Evolutionary conservation across 2,888 invertebrate genomes (phyloP), one percentile per base, ranked within the genome.

Genomic region (Azorinus chamasolen): DNA sequence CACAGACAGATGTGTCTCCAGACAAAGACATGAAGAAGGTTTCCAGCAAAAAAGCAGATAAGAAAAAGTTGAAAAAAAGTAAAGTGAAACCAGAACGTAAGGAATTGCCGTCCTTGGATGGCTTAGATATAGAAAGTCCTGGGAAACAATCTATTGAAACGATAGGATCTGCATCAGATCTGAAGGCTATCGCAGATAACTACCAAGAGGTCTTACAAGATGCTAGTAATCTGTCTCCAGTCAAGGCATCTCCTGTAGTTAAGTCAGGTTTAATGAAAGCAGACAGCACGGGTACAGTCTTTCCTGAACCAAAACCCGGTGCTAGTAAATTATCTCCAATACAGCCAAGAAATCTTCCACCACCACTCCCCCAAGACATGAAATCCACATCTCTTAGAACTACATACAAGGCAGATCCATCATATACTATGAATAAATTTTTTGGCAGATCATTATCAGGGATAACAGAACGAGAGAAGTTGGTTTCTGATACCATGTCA

Each of bases 381-480:
- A 76, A 85, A 16, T 88, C 88, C 0, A 78, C 70, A 4, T 77
- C 87, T 32, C 45, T 90, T 37, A 77, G 87, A 22, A 88, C 87
- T 14, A 65, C 84, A 14, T 87, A 88, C 61, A 89, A 87, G 75
- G 80, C 84, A 14, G 89, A 90, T 58, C 80, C 85, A 22, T 66
- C 81, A 2, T 85, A 82, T 68, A 43, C 70, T 14, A 65, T 77
- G 62, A 72, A 64, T 54, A 82, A 79, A 57, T 81, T 69, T 48
- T 81, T 81, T 62, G 77, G 74, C 22, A 68, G 74, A 16, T 65
- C 80, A 8, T 54, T 78, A 51, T 80, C 84, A 8, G 78, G 79
- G 10, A 53, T 46, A 10, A 45, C 48, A 18, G 70, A 61, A 24
- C 27, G 61, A 48, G 78, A 72, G 16, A 48, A 58, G 25, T 20